Evolutionary conservation across 2,113 vertebrate genomes (phyloP).

Genomic region (Gavia stellata): DNA sequence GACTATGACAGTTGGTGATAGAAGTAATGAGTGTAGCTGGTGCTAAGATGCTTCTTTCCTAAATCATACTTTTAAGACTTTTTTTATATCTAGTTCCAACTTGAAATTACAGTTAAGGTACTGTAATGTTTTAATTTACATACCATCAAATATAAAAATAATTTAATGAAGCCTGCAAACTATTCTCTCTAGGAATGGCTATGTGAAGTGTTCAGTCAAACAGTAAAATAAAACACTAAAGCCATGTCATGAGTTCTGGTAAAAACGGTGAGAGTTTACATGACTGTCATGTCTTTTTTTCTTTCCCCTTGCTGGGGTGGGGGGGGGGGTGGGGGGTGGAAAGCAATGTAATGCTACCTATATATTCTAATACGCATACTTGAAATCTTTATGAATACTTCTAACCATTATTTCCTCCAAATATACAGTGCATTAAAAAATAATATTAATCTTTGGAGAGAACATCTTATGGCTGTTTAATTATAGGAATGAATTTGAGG

Average conservation of each 20-base stretch:
- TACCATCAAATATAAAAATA: neutral
- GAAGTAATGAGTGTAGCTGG: neutral
- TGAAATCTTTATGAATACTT: neutral
- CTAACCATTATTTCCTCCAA: neutral
- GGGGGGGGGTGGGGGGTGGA: too few species aligned
- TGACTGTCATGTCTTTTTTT: neutral
- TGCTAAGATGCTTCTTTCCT: neutral
- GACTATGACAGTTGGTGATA: neutral
- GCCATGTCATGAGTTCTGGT: neutral
- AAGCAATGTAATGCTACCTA: neutral
- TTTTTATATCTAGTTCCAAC: neutral
- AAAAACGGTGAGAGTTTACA: neutral
- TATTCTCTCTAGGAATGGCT: neutral
- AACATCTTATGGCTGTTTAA: neutral
- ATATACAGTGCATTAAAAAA: neutral
- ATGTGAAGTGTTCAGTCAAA: neutral
- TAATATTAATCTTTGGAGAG: neutral
- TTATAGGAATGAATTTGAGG: conserved; percentile 17
- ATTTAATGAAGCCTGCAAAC: neutral
- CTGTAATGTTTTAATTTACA: neutral
- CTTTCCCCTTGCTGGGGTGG: neutral
- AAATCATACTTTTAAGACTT: neutral
- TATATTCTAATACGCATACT: neutral
- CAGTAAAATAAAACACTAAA: neutral
- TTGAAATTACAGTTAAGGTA: neutral